Conservation (phyloP, 2,797 vertebrate species). For the Gastrophryne carolinensis region DNA sequence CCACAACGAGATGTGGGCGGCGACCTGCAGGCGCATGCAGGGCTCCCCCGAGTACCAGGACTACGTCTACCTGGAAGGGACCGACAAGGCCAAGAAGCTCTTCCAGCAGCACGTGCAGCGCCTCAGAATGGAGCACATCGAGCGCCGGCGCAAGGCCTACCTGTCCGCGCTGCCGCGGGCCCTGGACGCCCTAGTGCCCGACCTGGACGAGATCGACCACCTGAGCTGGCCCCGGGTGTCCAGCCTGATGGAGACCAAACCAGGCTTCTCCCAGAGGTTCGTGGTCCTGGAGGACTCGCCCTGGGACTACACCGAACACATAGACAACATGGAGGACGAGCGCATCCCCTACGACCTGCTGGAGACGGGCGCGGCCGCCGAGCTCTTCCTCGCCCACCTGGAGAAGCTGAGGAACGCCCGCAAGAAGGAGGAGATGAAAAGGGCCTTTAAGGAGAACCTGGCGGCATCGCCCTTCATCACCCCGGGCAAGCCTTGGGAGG, state of each 20-base stretch:
- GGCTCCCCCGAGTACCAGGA: slow-evolving; percentile 85
- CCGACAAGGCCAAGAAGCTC: slow-evolving; percentile 89
- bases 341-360: slow-evolving; percentile 91
- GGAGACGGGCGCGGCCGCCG: slow-evolving; percentile 80
- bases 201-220: slow-evolving; percentile 89
- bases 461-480: slow-evolving; percentile 88
- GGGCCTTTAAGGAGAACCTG: slow-evolving; percentile 89
- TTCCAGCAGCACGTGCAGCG: slow-evolving; percentile 91
- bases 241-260: slow-evolving; percentile 88
- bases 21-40: slow-evolving; percentile 81
- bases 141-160: slow-evolving; percentile 82
- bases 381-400: slow-evolving; percentile 80
- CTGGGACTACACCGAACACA: slow-evolving; percentile 88
- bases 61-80: slow-evolving; percentile 93
- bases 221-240: slow-evolving; percentile 83
- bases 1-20: slow-evolving; percentile 87
- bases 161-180: slow-evolving; percentile 83
- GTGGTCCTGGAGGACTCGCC: slow-evolving; percentile 92
- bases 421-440: slow-evolving; percentile 83
- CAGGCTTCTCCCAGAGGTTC: slow-evolving; percentile 90
- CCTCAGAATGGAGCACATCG: slow-evolving; percentile 94
- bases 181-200: slow-evolving; percentile 79
- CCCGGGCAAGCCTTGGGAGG: slow-evolving; percentile 95
- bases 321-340: slow-evolving; percentile 84
- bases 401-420: slow-evolving; percentile 86